Base-by-base conservation (phyloP, 2,888 invertebrate genomes). In the Pterostichus madidus region DNA sequence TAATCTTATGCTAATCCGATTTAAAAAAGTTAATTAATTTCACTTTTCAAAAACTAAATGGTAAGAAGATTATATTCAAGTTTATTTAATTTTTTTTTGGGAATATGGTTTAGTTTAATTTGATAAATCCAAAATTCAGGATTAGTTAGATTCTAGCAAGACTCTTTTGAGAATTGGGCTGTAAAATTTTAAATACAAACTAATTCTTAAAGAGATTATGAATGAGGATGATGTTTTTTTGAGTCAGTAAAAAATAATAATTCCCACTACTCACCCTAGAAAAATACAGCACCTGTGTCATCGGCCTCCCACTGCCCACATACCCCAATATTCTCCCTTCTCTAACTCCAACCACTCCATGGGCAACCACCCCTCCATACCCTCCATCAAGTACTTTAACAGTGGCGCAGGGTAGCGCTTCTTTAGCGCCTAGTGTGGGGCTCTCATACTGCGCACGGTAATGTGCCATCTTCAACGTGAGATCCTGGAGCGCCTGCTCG, bases 281-380 rank as follows among this genome's bases (percentile, higher is more conserved):
- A 87, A 98, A 94, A 89, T 97, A 98, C 84, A 98, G 93, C 5
- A 97, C 96, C 87, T 97, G 95, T 87, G 97, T 95, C 85, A 94
- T 91, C 1, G 96, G 94, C 86, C 95, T 95, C 88, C 97, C 95
- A 86, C 96, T 96, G 87, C 97, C 96, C 83, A 98, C 91, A 87
- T 97, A 98, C 83, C 97, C 96, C 73, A 98, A 94, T 52, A 98
- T 95, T 82, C 95, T 93, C 77, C 95, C 94, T 88, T 97, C 97
- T 86, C 96, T 93, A 87, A 96, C 95, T 0, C 97, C 95, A 71
- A 92, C 92, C 3, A 96, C 93, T 84, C 94, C 94, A 86, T 94
- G 93, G 0, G 95, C 94, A 3, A 93, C 92, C 5, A 96, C 93
- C 0, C 94, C 94, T 84, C 94, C 93, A 10, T 94, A 94, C 85